Evolutionary conservation across 2,888 invertebrate species (phyloP).

Genomic region (Diaperis boleti): DNA sequence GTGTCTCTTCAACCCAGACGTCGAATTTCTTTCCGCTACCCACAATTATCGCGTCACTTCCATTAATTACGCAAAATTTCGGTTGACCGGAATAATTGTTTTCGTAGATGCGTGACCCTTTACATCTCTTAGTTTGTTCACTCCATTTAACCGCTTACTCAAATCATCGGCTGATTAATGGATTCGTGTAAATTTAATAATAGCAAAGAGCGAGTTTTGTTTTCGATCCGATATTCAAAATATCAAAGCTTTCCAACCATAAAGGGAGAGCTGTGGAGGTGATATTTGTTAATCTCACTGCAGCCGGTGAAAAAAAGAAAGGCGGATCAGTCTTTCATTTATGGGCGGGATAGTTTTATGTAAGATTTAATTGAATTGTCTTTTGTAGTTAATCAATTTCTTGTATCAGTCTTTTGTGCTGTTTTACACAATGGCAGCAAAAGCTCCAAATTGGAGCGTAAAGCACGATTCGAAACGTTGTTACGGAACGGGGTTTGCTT

Average conservation of each 20-base stretch:
- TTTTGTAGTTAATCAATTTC: conserved; percentile 30
- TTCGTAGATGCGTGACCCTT: conserved; percentile 24
- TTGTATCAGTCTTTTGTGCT: conserved; percentile 29
- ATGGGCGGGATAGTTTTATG: conserved; percentile 17
- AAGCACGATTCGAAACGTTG: neutral
- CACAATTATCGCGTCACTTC: conserved; percentile 30
- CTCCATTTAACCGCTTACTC: conserved; percentile 23
- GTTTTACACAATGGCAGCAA: conserved; percentile 29
- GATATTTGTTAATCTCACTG: too few species aligned
- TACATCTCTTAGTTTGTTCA: conserved; percentile 21
- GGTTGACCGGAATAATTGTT: conserved; percentile 2
- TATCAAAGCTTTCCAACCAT: conserved; percentile 19
- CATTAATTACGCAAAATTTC: conserved; percentile 25
- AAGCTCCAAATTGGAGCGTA: conserved; percentile 16
- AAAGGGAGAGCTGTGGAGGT: too few species aligned
- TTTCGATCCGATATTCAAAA: conserved; percentile 6
- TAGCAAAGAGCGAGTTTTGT: conserved; percentile 13
- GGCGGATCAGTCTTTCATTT: conserved; percentile 18
- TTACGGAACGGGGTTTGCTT: neutral
- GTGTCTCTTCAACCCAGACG: neutral
- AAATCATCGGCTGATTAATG: conserved; percentile 25
- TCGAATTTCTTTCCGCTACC: neutral
- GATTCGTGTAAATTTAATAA: conserved; percentile 27
- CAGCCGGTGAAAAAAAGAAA: conserved; percentile 7
- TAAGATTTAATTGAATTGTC: conserved; percentile 25